phyloP scores from a whole-genome alignment of 2,113 vertebrate species.

The Calyptommatus sinebrachiatus region DNA sequence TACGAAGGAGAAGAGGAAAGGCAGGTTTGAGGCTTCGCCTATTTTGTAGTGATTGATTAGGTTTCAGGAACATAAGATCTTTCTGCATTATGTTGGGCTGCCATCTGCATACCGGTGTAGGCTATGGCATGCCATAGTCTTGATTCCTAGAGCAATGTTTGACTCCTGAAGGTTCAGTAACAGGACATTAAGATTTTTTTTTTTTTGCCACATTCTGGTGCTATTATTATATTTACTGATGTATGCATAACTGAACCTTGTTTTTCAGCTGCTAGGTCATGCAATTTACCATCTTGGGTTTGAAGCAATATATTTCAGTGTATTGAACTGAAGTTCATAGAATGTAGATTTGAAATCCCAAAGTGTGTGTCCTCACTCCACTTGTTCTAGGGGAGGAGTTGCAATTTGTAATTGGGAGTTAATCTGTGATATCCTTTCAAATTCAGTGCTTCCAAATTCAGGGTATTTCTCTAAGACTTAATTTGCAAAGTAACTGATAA shows the following conservation, averaged over 20 bases:
- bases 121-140: no score
- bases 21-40: neutral
- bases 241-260: neutral
- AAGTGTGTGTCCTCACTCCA: neutral
- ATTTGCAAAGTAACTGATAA: neutral
- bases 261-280: constrained; percentile 3
- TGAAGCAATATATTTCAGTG: neutral
- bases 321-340: neutral
- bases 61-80: neutral
- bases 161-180: constrained; percentile 51
- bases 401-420: neutral
- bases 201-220: constrained; percentile 4
- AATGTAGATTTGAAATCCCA: neutral
- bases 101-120: no score
- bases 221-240: neutral
- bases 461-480: neutral
- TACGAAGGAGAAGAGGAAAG: constrained; percentile 11
- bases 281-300: neutral
- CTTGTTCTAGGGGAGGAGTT: neutral
- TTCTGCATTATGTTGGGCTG: no score
- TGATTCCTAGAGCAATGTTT: neutral
- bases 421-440: neutral
- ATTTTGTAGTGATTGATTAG: neutral
- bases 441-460: neutral
- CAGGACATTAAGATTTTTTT: constrained; percentile 16